A percentile compares a stretch with the other conserved stretches of the same genome.
Evolutionary conservation across 2,888 invertebrate genomes (phyloP).

Genomic region (Sepioteuthis lessoniana): DNA sequence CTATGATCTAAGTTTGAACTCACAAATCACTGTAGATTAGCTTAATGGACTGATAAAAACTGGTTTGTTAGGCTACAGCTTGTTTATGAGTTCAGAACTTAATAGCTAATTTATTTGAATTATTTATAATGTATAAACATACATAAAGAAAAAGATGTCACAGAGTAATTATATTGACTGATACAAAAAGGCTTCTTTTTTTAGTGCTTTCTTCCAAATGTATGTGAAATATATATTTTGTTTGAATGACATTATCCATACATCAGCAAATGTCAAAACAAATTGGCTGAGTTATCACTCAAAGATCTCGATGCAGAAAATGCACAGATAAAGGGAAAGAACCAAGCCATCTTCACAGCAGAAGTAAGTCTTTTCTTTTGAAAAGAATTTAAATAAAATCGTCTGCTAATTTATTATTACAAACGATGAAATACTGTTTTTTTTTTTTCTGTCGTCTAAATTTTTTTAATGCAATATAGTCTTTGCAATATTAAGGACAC

Average conservation of each 20-base stretch:
- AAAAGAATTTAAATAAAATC: background rate
- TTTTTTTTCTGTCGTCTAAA: background rate
- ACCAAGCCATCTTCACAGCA: background rate
- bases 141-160: background rate
- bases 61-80: background rate
- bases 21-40: background rate
- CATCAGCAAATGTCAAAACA: background rate
- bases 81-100: background rate
- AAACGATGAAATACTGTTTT: background rate
- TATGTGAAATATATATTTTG: background rate
- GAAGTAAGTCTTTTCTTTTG: background rate
- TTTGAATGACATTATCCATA: too few relatives aligned
- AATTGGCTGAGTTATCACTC: background rate
- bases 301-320: background rate
- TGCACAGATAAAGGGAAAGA: slow-evolving; percentile 23
- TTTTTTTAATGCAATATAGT: background rate
- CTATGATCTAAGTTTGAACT: background rate
- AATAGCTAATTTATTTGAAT: background rate
- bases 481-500: background rate
- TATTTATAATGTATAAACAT: background rate
- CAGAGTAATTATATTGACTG: background rate
- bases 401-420: background rate
- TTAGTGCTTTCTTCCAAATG: background rate
- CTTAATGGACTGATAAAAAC: background rate
- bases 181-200: background rate